Percentiles rank a stretch among this genome's conserved stretches.
Evolutionary conservation across 64 coral and sea anemone genomes (phyloP).

Genomic region (Porites lutea): DNA sequence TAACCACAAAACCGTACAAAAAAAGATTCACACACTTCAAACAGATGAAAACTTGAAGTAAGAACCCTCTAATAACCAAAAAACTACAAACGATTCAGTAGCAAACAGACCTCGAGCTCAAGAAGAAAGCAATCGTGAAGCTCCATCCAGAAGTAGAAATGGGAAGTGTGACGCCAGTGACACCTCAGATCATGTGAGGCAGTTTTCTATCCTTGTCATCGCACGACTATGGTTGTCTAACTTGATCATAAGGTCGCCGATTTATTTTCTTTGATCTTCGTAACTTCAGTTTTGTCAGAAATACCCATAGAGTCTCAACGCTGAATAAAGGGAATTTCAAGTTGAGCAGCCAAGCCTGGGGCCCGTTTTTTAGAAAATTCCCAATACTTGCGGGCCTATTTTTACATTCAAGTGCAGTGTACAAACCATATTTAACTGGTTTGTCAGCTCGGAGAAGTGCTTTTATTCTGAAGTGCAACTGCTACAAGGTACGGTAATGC

Average conservation of each 20-base stretch:
- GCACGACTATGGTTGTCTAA: conserved; percentile 17
- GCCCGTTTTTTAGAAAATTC: neutral
- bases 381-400: neutral
- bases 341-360: neutral
- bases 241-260: conserved; percentile 2
- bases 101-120: no score
- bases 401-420: conserved; percentile 22
- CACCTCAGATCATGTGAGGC: neutral
- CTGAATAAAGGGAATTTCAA: neutral
- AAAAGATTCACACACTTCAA: no score
- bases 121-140: no score
- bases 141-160: no score
- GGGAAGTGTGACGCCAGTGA: no score
- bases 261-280: conserved; percentile 15
- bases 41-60: no score
- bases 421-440: conserved; percentile 19
- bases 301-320: neutral
- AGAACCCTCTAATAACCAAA: no score
- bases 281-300: neutral
- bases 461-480: conserved; percentile 3
- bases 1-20: no score
- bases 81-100: no score
- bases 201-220: conserved; percentile 18
- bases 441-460: conserved; percentile 2
- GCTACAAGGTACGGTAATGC: neutral